phyloP scores from a whole-genome alignment of 2,113 vertebrate species.

The Pitta sordida region DNA sequence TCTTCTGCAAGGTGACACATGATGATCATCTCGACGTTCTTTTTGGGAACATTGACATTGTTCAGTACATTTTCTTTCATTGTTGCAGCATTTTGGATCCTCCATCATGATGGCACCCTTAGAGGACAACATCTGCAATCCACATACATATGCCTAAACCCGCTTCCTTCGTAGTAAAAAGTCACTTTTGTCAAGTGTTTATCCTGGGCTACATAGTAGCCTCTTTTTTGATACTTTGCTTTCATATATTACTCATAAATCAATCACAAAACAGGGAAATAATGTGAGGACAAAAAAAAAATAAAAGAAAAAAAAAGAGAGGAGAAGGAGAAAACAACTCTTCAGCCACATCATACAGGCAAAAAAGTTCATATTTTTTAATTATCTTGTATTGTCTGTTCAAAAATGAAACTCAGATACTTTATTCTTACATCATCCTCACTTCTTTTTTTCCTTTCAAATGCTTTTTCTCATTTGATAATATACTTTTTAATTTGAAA shows the following conservation, averaged over 20 bases:
- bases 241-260: not conserved
- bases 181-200: not conserved
- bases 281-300: not conserved
- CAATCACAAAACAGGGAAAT: not conserved
- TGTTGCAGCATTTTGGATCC: not conserved
- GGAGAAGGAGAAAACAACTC: not conserved
- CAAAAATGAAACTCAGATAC: not conserved
- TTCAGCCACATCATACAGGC: not conserved
- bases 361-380: not conserved
- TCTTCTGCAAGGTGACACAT: not conserved
- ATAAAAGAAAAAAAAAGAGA: too few relatives aligned
- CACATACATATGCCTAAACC: not conserved
- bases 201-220: not conserved
- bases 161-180: not conserved
- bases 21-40: not conserved
- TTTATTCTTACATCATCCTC: not conserved
- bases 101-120: not conserved
- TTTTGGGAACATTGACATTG: not conserved
- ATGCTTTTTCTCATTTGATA: not conserved
- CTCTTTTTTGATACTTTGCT: not conserved
- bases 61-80: not conserved
- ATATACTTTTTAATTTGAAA: constrained; percentile 54
- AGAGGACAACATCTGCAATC: not conserved
- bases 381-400: not conserved
- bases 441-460: not conserved